Conservation (phyloP, 2,113 vertebrate genomes). For the Ailurus styani region DNA sequence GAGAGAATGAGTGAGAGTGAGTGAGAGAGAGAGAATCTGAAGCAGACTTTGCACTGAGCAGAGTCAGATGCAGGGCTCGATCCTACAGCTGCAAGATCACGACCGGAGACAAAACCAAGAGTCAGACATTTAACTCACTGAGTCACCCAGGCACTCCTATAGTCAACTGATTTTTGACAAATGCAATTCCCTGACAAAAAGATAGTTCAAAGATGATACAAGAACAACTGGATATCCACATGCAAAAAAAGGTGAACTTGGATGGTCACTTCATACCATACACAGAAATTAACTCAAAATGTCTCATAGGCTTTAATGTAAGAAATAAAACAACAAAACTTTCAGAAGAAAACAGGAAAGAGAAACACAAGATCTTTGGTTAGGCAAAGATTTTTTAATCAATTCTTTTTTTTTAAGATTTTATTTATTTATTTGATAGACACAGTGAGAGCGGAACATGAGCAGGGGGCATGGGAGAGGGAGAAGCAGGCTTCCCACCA, state of each 20-base stretch:
- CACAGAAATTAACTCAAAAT: conserved; percentile 23
- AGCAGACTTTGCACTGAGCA: not conserved
- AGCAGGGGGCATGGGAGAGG: no score
- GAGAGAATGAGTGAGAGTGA: no score
- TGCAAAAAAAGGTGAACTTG: not conserved
- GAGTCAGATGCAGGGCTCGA: not conserved
- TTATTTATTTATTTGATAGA: no score
- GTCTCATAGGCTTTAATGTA: not conserved
- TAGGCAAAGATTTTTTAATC: not conserved
- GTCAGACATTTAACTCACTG: not conserved
- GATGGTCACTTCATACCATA: not conserved
- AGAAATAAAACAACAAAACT: not conserved
- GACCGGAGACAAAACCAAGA: not conserved
- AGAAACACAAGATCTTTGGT: not conserved
- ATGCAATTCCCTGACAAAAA: conserved; percentile 10
- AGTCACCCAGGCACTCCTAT: not conserved
- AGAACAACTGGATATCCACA: not conserved
- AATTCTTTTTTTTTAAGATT: no score
- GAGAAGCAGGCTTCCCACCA: no score
- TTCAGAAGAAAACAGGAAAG: conserved; percentile 5
- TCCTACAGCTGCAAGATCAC: not conserved
- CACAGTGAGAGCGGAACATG: no score
- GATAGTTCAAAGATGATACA: not conserved
- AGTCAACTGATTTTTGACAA: not conserved
- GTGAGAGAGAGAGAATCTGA: not conserved